A percentile compares a stretch with the other conserved stretches of the same genome.
phyloP scores from a whole-genome alignment of 2,888 invertebrate genomes.

The Euplexia lucipara region DNA sequence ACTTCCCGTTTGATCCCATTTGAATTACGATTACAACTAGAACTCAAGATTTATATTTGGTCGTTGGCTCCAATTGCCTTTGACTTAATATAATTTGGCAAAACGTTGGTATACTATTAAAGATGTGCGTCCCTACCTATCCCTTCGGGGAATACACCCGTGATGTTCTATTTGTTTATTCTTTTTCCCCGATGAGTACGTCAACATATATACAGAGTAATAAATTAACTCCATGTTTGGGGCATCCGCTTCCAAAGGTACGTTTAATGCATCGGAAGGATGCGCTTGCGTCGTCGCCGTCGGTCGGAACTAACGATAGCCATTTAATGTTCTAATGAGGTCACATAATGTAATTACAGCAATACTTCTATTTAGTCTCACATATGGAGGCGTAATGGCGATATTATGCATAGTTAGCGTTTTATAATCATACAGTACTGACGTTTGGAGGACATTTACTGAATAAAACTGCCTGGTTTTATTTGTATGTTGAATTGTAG shows the following conservation, averaged over 20 bases:
- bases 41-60: no score
- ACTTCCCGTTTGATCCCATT: no score
- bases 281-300: conserved; percentile 38
- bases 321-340: conserved; percentile 54
- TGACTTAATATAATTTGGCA: no score
- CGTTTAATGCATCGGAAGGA: conserved; percentile 53
- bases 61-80: no score
- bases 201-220: conserved; percentile 23
- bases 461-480: background rate
- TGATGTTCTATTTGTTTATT: no score
- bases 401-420: conserved; percentile 20
- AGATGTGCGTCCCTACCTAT: no score
- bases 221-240: conserved; percentile 37
- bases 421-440: background rate
- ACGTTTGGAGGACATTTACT: conserved; percentile 4
- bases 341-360: conserved; percentile 41
- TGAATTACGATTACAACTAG: no score
- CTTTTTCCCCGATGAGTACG: background rate
- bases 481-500: background rate
- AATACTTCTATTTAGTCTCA: conserved; percentile 6
- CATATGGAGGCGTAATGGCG: conserved; percentile 27
- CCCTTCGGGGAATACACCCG: no score
- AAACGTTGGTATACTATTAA: no score
- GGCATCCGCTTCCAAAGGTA: conserved; percentile 52
- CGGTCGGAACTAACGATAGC: conserved; percentile 48